phyloP scores from a whole-genome alignment of 1,140 invertebrate species.

The Sycophila sp. region DNA sequence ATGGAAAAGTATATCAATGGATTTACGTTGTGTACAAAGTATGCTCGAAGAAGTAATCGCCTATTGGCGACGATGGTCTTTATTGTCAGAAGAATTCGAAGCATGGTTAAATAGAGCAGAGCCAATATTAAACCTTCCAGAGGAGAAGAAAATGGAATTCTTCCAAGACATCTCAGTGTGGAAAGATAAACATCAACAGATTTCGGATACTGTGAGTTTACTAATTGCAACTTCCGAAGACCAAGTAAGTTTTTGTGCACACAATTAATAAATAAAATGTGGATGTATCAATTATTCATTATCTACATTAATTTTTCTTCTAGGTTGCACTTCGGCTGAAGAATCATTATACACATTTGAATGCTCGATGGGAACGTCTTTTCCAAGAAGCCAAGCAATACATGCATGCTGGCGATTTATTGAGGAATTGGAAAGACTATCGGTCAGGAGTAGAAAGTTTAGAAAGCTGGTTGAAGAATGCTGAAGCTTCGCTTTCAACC shows the following conservation, averaged over 20 bases:
- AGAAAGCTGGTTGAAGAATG: conserved; percentile 81
- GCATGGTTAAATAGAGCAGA: conserved; percentile 85
- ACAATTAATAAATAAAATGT: not conserved
- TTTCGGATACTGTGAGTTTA: conserved; percentile 89
- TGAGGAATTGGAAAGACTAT: conserved; percentile 84
- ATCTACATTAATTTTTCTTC: not conserved
- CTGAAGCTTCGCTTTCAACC: conserved; percentile 75
- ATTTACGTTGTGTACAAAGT: conserved; percentile 87
- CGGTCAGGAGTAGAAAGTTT: conserved; percentile 79
- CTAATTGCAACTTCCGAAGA: conserved; percentile 88
- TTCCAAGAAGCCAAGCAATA: conserved; percentile 87
- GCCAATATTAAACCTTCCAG: conserved; percentile 77
- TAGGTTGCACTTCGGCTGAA: conserved; percentile 80
- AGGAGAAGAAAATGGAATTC: conserved; percentile 89
- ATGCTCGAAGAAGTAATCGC: conserved; percentile 89
- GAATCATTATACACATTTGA: conserved; percentile 77
- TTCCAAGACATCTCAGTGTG: conserved; percentile 89
- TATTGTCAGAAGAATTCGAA: conserved; percentile 78
- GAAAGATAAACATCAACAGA: conserved; percentile 86
- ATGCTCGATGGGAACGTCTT: conserved; percentile 81
- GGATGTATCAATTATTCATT: no score
- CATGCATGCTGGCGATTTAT: conserved; percentile 87
- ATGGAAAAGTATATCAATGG: conserved; percentile 90
- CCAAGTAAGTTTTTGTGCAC: conserved; percentile 41
- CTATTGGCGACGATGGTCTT: conserved; percentile 88